A percentile compares a stretch with the other conserved stretches of the same genome.
These are phyloP conservation scores for Leptopilina boulardi DNA, from an alignment of 1,140 invertebrate species.

Conservation along the genomic window DNA sequence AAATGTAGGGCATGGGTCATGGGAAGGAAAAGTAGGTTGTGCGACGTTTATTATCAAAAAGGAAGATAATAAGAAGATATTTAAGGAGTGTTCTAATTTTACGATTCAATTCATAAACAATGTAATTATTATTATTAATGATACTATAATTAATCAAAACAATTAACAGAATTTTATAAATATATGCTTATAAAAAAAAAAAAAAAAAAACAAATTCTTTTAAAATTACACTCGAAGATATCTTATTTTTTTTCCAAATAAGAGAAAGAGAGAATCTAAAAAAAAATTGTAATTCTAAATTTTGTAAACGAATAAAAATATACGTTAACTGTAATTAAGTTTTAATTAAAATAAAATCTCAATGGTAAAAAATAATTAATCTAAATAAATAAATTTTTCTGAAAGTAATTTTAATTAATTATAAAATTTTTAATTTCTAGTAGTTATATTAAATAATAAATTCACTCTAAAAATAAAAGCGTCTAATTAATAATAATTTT, in stretches of 20 bases:
- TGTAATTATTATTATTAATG: not conserved
- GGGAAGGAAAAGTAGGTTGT: slow-evolving; percentile 21
- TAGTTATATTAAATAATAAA: too few species aligned
- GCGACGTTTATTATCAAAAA: slow-evolving; percentile 11
- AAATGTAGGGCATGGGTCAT: slow-evolving; percentile 27
- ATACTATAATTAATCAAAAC: not conserved
- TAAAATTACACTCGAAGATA: not conserved
- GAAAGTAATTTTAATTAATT: too few species aligned
- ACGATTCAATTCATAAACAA: not conserved
- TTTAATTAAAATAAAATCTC: not conserved
- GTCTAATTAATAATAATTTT: too few species aligned
- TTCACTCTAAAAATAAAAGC: too few species aligned
- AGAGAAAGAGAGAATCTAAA: too few species aligned
- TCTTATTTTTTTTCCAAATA: too few species aligned
- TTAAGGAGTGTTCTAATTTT: slow-evolving; percentile 12
- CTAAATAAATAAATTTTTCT: too few species aligned
- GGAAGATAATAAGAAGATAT: slow-evolving; percentile 28
- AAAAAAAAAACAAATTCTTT: too few species aligned
- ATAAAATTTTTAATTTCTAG: too few species aligned
- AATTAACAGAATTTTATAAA: not conserved
- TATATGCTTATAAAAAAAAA: not conserved
- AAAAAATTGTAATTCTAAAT: too few species aligned
- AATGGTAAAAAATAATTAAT: not conserved
- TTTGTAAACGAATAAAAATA: not conserved
- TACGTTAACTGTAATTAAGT: not conserved